A percentile compares a stretch with the other conserved stretches of the same genome.
Evolutionary conservation across 1,140 invertebrate genomes (phyloP).

Genomic region (Prorops nasuta): DNA sequence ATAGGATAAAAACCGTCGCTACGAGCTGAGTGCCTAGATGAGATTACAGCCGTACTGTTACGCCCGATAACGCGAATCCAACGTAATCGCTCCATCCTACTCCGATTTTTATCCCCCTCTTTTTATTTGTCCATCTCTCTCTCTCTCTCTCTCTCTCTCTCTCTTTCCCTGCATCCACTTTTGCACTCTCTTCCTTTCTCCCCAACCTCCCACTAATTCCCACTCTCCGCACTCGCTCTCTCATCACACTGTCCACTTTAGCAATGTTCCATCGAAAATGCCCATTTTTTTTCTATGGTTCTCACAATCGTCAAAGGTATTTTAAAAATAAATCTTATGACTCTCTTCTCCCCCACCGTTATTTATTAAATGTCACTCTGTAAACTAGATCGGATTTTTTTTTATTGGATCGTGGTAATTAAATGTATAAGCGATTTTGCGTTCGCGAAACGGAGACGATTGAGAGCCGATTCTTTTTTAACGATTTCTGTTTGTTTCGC

Average conservation of each 20-base stretch:
- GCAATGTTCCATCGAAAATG: no score
- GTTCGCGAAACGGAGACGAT: no score
- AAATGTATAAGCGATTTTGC: no score
- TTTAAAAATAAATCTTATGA: no score
- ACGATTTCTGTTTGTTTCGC: no score
- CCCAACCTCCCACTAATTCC: not conserved
- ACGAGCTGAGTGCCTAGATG: conserved; percentile 50
- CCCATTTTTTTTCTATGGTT: no score
- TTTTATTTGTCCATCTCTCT: conserved; percentile 1
- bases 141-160: not conserved
- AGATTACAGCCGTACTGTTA: conserved; percentile 50
- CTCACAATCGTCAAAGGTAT: no score
- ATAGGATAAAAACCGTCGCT: conserved; percentile 56
- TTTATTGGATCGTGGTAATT: no score
- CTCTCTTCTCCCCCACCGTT: no score
- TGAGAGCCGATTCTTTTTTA: no score
- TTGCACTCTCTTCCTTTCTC: not conserved
- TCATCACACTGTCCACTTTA: not conserved
- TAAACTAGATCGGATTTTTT: no score
- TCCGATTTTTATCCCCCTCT: conserved; percentile 18
- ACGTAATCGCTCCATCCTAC: conserved; percentile 33
- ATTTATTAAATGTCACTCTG: no score
- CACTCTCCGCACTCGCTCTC: not conserved
- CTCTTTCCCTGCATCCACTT: not conserved
- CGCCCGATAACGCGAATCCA: conserved; percentile 40